Conservation (phyloP, 2,888 invertebrate genomes). For the Pharmacophagus antenor region DNA sequence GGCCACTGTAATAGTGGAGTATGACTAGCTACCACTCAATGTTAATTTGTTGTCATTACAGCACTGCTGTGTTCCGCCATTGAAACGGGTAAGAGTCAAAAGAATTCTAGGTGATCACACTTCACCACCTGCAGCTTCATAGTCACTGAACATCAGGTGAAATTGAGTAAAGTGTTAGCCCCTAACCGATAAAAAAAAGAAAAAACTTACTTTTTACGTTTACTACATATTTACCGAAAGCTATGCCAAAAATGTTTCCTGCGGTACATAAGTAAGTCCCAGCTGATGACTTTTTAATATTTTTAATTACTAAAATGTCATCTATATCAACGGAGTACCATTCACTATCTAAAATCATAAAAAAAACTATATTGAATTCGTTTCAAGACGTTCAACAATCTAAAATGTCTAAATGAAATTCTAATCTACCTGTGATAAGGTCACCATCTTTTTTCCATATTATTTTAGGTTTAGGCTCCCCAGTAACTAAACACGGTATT, state of each 20-base stretch:
- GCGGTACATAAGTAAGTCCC: slow-evolving; percentile 12
- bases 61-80: too few species aligned
- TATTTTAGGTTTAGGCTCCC: slow-evolving; percentile 13
- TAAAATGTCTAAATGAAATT: neutral
- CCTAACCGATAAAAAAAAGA: too few species aligned
- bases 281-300: neutral
- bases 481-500: slow-evolving; percentile 14
- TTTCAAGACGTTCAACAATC: neutral
- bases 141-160: too few species aligned
- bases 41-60: too few species aligned
- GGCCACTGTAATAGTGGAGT: too few species aligned
- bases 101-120: too few species aligned
- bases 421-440: neutral
- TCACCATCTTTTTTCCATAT: slow-evolving; percentile 3
- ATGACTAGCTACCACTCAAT: too few species aligned
- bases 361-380: neutral
- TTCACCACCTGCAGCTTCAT: too few species aligned
- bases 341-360: slow-evolving; percentile 8
- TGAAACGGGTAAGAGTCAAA: too few species aligned
- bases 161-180: too few species aligned
- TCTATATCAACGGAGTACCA: slow-evolving; percentile 12
- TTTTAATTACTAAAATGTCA: slow-evolving; percentile 13
- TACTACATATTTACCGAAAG: neutral
- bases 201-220: slow-evolving; percentile 14
- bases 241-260: neutral